phyloP scores from a whole-genome alignment of 2,113 vertebrate species.

The Gallinago media region DNA sequence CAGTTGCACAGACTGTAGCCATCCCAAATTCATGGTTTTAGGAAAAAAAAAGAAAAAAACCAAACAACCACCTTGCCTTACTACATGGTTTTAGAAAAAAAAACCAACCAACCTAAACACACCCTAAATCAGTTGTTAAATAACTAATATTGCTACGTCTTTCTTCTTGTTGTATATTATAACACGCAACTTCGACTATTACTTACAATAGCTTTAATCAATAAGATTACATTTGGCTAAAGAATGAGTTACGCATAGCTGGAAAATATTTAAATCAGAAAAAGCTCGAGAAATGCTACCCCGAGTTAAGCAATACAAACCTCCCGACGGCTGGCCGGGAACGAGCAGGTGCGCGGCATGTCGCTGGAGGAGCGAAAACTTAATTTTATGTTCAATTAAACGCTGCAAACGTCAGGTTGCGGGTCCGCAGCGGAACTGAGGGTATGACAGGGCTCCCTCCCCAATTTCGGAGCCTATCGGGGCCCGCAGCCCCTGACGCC shows the following conservation, averaged over 20 bases:
- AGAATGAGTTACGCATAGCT: background rate
- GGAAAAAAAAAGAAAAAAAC: background rate
- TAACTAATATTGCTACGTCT: background rate
- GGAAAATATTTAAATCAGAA: background rate
- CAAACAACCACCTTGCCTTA: no score
- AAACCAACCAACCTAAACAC: background rate
- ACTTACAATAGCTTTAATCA: background rate
- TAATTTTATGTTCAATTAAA: fast-evolving
- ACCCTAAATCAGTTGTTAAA: background rate
- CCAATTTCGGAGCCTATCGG: background rate
- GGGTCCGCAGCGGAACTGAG: slow-evolving; percentile 22
- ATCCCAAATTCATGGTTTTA: background rate
- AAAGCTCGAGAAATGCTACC: fast-evolving
- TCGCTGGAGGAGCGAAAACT: fast-evolving
- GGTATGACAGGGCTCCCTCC: background rate
- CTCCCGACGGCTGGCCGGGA: background rate
- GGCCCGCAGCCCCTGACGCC: background rate
- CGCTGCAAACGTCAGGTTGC: background rate
- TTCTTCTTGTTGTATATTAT: fast-evolving
- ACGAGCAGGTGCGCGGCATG: background rate
- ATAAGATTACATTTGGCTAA: background rate
- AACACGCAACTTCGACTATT: background rate
- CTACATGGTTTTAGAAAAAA: background rate
- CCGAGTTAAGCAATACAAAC: background rate
- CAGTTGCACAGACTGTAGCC: fast-evolving